Evolutionary conservation across 2,113 vertebrate species (phyloP).

Genomic region (Myocastor coypus): DNA sequence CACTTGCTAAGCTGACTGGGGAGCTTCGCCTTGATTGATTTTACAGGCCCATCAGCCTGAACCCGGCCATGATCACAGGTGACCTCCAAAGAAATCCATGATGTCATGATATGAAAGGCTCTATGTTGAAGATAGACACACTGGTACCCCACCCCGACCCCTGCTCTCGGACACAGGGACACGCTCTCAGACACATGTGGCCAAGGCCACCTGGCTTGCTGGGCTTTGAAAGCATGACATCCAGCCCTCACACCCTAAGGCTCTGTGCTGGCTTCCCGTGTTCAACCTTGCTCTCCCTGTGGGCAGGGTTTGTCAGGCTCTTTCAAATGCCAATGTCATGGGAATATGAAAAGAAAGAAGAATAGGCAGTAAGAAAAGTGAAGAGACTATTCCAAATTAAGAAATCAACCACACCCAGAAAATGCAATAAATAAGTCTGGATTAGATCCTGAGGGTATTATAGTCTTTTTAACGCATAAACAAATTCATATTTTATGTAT

Average conservation of each 20-base stretch:
- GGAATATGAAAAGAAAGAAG: background rate
- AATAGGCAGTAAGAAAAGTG: background rate
- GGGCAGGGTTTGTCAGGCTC: background rate
- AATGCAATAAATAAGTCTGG: background rate
- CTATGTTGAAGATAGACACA: background rate
- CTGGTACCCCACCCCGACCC: background rate
- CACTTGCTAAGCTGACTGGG: background rate
- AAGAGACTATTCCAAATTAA: background rate
- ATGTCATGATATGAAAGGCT: background rate
- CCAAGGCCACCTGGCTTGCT: background rate
- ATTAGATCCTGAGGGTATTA: background rate
- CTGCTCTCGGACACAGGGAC: background rate
- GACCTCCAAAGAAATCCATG: background rate
- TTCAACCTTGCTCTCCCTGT: background rate
- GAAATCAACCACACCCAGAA: background rate
- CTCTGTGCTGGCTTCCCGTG: background rate
- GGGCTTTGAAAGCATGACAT: background rate
- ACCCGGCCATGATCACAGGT: too few relatives aligned
- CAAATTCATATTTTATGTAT: background rate
- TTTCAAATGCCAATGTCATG: background rate
- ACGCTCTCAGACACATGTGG: background rate
- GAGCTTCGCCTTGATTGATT: background rate
- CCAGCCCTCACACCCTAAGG: background rate
- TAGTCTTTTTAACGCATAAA: background rate
- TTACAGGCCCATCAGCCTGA: fast-evolving